Percentiles rank a stretch among this genome's conserved stretches.
Conservation (phyloP, 2,888 invertebrate species). For the Sarcophaga rosellei region DNA sequence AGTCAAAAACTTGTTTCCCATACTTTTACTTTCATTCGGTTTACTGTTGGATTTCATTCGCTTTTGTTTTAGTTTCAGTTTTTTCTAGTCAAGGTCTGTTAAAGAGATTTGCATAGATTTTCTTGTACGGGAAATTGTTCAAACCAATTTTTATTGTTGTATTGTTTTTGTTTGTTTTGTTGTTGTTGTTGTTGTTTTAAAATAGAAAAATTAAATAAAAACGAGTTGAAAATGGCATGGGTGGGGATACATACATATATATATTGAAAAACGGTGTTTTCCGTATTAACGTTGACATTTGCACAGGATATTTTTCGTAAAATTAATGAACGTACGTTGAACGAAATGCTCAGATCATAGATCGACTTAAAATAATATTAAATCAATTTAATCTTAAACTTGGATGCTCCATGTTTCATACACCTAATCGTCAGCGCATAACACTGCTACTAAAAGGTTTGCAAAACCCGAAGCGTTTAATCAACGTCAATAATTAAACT, state of each 20-base stretch:
- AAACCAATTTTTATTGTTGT: not conserved
- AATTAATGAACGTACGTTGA: no score
- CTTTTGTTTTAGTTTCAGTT: slow-evolving; percentile 20
- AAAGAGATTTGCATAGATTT: slow-evolving; percentile 38
- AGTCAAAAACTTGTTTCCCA: slow-evolving; percentile 56
- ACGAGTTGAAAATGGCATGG: not conserved
- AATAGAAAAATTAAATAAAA: not conserved
- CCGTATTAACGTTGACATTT: not conserved
- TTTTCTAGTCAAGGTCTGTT: slow-evolving; percentile 52
- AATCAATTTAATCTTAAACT: no score
- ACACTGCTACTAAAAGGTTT: no score
- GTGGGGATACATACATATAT: not conserved
- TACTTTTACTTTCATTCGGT: slow-evolving; percentile 63
- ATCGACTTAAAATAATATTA: no score
- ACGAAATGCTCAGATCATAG: not conserved
- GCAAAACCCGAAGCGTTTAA: no score
- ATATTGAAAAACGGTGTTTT: not conserved
- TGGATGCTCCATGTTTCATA: no score
- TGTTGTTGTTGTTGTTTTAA: not conserved
- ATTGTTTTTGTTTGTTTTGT: not conserved
- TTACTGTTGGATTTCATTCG: slow-evolving; percentile 8
- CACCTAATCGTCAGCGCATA: no score
- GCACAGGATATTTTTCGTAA: not conserved
- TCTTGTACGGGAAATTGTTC: slow-evolving; percentile 22
- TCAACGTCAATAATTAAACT: no score